Evolutionary conservation across 2,888 invertebrate genomes (phyloP).

Genomic region (Trichopria drosophilae): DNA sequence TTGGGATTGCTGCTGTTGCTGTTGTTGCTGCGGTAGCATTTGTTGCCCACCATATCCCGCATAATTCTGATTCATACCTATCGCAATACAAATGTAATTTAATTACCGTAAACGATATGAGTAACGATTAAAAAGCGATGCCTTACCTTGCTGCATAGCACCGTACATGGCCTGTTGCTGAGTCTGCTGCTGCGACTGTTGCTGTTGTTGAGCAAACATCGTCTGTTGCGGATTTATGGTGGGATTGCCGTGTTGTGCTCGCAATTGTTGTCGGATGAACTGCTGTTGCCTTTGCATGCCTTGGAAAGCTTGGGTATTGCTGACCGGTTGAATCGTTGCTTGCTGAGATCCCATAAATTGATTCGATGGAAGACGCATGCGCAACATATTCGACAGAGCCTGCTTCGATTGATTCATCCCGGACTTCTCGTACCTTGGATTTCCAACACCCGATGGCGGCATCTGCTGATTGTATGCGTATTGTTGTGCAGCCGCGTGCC

Average conservation of each 20-base stretch:
- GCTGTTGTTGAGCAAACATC: slow-evolving; percentile 58
- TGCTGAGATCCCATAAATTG: slow-evolving; percentile 58
- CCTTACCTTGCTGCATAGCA: slow-evolving; percentile 64
- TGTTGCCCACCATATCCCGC: slow-evolving; percentile 65
- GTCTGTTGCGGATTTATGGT: slow-evolving; percentile 43
- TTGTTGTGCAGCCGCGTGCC: slow-evolving; percentile 51
- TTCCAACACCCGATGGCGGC: slow-evolving; percentile 48
- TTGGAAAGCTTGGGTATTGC: slow-evolving; percentile 55
- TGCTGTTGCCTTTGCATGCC: slow-evolving; percentile 58
- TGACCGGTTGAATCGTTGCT: too few relatives aligned
- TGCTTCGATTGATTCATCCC: slow-evolving; percentile 80
- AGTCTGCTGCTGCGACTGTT: slow-evolving; percentile 54
- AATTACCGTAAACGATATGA: too few relatives aligned
- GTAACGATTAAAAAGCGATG: too few relatives aligned
- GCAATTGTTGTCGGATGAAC: slow-evolving; percentile 56
- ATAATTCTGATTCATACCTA: slow-evolving; percentile 68
- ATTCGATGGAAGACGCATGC: slow-evolving; percentile 71
- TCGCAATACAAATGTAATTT: too few relatives aligned
- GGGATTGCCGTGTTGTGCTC: slow-evolving; percentile 49
- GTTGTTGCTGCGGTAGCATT: slow-evolving; percentile 52
- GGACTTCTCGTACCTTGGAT: slow-evolving; percentile 55
- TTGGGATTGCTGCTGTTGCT: slow-evolving; percentile 61
- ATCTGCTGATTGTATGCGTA: slow-evolving; percentile 62
- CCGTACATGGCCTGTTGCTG: slow-evolving; percentile 63
- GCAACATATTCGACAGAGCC: slow-evolving; percentile 82